Evolutionary conservation across 2,888 invertebrate species (phyloP), one percentile per base, ranked within the genome.

Genomic region (Alloplasta piceator): DNA sequence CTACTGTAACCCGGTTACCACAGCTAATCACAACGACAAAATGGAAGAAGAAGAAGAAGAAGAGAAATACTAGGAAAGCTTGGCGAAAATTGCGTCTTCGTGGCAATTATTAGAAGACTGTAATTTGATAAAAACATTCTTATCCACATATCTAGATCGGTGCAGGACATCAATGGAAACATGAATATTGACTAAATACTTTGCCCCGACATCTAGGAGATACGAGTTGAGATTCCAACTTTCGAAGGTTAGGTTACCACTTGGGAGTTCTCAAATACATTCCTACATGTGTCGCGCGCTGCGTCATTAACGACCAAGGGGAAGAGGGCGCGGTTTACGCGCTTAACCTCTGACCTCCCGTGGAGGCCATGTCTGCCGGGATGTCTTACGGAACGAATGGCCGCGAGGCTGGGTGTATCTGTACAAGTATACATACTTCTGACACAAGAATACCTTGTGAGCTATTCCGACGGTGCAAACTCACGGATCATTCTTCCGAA

Each of bases 301-400:
- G 63, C 72, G 52, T 52, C 61, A 36, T 48, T 41, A 26, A 43
- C 46, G 74, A 14, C 14, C n/a, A 26, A 14, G 58, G 26, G 66
- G 74, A 60, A 52, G 68, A 60, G 36, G 67, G 70, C 70, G 77
- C 50, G 56, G 70, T 41, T 39, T 46, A 41, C 70, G 77, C 71
- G 77, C 48, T 77, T 71, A 71, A 77, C 77, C 77, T 71, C 70
- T 64, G 77, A 71, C 63, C 77, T 48, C 46, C 26, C 39, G 64
- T 48, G 52, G 56, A 77, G 63, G 48, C 48, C 41, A 56, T 70
- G 58, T 41, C 64, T 56, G 56, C 58, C 56, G 56, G 67, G 6
- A 46, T 71, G 16, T 63, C 58, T 77, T 56, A 64, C 58, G 38
- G 70, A 64, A 71, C 63, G 26, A 48, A 76, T 46, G 43, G 50